Evolutionary conservation across 1,140 invertebrate species (phyloP).

Genomic region (Eulimnadia texana): DNA sequence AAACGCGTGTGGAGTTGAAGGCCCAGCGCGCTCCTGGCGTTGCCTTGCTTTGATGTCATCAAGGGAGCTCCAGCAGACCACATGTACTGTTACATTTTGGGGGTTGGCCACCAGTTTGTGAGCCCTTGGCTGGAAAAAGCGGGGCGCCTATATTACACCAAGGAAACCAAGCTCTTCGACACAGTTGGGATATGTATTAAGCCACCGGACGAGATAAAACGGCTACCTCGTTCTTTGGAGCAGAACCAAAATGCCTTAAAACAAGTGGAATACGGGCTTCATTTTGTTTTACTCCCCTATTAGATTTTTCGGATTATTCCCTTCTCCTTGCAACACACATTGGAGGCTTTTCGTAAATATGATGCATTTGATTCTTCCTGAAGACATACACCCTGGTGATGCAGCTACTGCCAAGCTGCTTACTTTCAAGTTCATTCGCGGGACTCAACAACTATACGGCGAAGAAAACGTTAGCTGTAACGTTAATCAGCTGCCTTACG

Average conservation of each 20-base stretch:
- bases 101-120: not conserved
- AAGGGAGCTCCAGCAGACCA: slow-evolving; percentile 2
- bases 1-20: too few relatives aligned
- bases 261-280: slow-evolving; percentile 7
- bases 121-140: slow-evolving; percentile 5
- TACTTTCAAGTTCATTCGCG: not conserved
- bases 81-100: not conserved
- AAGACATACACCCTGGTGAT: slow-evolving; percentile 5
- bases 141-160: not conserved
- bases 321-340: not conserved
- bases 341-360: slow-evolving; percentile 6
- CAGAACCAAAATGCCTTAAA: not conserved
- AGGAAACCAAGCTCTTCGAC: not conserved
- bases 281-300: slow-evolving; percentile 7
- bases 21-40: not conserved
- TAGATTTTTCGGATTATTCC: not conserved
- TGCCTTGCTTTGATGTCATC: not conserved
- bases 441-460: not conserved
- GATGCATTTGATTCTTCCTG: not conserved
- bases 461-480: slow-evolving; percentile 1
- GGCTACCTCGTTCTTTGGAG: not conserved
- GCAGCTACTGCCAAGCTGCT: not conserved
- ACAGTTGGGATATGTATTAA: not conserved
- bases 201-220: slow-evolving; percentile 2
- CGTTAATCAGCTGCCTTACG: not conserved